These are phyloP conservation scores for Catharus bicknelli DNA, from an alignment of 2,113 vertebrate genomes.

Conservation along the genomic window DNA sequence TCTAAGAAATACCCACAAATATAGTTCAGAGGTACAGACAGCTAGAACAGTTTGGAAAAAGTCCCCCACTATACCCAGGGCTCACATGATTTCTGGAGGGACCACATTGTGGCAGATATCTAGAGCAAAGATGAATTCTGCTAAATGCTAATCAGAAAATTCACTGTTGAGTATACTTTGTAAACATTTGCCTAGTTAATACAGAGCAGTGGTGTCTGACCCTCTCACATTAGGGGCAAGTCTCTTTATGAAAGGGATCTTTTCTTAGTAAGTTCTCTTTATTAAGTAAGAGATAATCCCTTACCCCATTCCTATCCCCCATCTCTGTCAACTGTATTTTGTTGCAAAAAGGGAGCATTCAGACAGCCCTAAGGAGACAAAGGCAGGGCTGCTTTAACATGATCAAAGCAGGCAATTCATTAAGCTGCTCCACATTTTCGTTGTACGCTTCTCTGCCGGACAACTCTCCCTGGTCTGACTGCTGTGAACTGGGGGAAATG, in stretches of 20 bases:
- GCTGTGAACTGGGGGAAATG: accelerated
- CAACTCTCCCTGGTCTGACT: background rate
- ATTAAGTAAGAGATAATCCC: conserved; percentile 17
- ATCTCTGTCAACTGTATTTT: background rate
- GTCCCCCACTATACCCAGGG: background rate
- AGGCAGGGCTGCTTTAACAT: background rate
- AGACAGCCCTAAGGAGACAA: background rate
- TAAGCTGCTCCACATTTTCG: background rate
- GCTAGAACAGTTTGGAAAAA: background rate
- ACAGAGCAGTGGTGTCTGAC: background rate
- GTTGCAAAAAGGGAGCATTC: background rate
- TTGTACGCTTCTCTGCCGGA: accelerated
- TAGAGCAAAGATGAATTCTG: conserved; percentile 48
- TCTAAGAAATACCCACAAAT: conserved; percentile 44
- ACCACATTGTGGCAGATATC: background rate
- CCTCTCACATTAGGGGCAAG: background rate
- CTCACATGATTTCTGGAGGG: conserved; percentile 24
- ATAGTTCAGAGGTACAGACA: conserved; percentile 40
- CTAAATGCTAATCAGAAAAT: background rate
- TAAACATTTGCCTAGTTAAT: conserved; percentile 29
- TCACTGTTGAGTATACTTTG: background rate
- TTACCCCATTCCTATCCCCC: background rate
- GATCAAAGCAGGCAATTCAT: background rate
- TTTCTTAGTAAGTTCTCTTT: background rate
- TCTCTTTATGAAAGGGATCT: conserved; percentile 6